Conservation (phyloP, 2,888 invertebrate species). For the Apotomis turbidana region DNA sequence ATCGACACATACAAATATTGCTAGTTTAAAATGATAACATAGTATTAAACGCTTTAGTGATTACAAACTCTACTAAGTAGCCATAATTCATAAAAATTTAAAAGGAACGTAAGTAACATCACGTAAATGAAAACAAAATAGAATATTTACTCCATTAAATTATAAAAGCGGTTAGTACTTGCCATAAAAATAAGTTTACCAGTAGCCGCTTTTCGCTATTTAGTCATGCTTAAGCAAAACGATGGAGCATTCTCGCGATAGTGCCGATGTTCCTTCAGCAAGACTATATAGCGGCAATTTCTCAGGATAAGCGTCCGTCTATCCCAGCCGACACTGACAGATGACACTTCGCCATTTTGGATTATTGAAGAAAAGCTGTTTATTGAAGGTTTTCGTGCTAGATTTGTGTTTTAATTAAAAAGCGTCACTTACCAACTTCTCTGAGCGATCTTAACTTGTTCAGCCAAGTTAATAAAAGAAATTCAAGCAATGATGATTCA, state of each 20-base stretch:
- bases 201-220: not conserved
- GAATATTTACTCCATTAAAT: no score
- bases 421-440: not conserved
- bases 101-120: no score
- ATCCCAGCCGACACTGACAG: conserved; percentile 43
- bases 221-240: conserved; percentile 7
- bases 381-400: conserved; percentile 20
- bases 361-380: conserved; percentile 40
- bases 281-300: conserved; percentile 44
- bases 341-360: conserved; percentile 40
- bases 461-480: not conserved
- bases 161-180: no score
- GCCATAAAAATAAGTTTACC: not conserved
- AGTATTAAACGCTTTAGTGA: no score
- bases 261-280: conserved; percentile 30
- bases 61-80: no score
- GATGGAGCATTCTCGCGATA: conserved; percentile 27
- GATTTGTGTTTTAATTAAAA: conserved; percentile 22
- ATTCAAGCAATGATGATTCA: not conserved
- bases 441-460: not conserved
- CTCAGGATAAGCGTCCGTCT: conserved; percentile 44
- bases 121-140: no score
- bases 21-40: no score
- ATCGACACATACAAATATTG: no score
- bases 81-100: no score